Percentiles rank a stretch among this genome's conserved stretches.
Evolutionary conservation across 2,797 vertebrate genomes (phyloP).

Genomic region (Mus caroli): DNA sequence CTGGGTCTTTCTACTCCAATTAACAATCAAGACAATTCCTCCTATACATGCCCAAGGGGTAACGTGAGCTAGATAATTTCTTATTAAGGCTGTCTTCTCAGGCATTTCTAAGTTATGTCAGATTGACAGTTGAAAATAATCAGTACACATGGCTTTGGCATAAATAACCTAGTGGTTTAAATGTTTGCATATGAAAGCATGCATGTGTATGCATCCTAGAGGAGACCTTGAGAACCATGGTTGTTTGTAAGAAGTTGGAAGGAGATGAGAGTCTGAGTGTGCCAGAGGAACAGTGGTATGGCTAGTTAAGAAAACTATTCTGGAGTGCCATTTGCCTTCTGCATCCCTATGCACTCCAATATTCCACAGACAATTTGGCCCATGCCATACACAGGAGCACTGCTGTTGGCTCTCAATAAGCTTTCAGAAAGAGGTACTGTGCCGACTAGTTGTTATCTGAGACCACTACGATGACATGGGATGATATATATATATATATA

Average conservation of each 20-base stretch:
- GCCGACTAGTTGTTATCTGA: background rate
- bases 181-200: background rate
- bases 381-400: background rate
- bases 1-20: background rate
- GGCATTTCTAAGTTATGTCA: background rate
- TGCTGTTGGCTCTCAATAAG: background rate
- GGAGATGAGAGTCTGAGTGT: background rate
- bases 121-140: background rate
- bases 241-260: background rate
- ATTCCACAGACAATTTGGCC: background rate
- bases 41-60: background rate
- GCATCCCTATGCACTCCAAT: background rate
- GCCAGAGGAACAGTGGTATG: background rate
- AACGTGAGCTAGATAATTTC: background rate
- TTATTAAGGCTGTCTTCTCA: background rate
- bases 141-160: background rate
- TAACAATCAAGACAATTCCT: background rate
- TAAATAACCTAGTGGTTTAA: background rate
- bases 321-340: background rate
- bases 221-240: background rate
- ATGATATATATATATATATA: background rate
- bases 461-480: background rate
- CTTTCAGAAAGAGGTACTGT: conserved; percentile 55
- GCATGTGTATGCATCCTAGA: background rate
- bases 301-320: background rate